Conservation (phyloP, 2,797 vertebrate species). For the Pteronotus mesoamericanus region DNA sequence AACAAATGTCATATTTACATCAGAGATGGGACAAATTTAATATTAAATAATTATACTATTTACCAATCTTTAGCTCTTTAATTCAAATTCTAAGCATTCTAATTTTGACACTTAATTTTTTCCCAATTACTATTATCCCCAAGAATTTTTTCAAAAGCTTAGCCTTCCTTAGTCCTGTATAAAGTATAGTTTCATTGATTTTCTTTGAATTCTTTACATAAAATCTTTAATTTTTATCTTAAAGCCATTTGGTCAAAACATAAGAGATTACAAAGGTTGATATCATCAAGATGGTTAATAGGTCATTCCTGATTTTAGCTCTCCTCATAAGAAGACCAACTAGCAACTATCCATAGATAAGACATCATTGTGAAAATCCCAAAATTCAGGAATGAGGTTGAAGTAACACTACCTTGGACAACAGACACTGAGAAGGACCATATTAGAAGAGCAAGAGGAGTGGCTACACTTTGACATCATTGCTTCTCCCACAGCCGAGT, state of each 20-base stretch:
- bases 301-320: not conserved
- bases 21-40: not conserved
- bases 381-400: not conserved
- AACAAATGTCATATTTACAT: not conserved
- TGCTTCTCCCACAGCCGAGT: not conserved
- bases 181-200: not conserved
- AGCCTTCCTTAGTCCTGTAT: not conserved
- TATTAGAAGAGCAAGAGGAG: not conserved
- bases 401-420: not conserved
- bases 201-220: not conserved
- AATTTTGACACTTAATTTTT: not conserved
- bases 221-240: not conserved
- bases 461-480: not conserved
- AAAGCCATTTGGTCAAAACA: not conserved
- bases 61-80: not conserved
- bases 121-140: not conserved
- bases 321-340: not conserved
- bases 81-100: not conserved
- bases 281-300: not conserved
- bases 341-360: not conserved
- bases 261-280: not conserved
- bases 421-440: not conserved
- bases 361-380: not conserved
- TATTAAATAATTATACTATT: not conserved
- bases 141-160: not conserved